Conservation (phyloP, 2,113 vertebrate genomes). For the Meles meles region DNA sequence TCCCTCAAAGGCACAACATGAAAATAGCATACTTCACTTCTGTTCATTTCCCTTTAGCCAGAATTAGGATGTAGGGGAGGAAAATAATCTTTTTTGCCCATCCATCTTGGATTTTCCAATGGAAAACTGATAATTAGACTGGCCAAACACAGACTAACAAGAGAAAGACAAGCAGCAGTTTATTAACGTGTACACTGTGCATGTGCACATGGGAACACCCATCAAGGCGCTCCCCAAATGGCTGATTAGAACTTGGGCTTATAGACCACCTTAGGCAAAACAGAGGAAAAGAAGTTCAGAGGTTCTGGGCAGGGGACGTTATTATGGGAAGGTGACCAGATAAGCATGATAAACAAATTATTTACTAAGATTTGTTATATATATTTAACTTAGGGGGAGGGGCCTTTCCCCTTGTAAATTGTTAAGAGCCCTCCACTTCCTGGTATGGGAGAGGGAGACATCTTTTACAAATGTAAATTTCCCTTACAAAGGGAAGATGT, state of each 20-base stretch:
- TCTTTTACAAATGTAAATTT: not conserved
- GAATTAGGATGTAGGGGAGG: not conserved
- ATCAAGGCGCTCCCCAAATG: not conserved
- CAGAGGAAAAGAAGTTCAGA: not conserved
- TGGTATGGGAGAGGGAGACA: not conserved
- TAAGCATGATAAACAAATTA: not conserved
- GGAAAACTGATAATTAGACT: not conserved
- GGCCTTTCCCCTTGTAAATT: not conserved
- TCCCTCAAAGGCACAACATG: not conserved
- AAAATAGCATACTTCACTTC: not conserved
- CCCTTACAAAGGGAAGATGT: not conserved
- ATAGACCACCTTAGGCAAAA: not conserved
- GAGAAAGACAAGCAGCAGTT: not conserved
- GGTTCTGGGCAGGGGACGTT: not conserved
- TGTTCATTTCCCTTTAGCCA: not conserved
- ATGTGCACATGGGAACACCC: rapidly evolving
- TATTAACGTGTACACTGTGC: not conserved
- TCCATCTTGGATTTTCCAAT: not conserved
- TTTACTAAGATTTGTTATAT: not conserved
- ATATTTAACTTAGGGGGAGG: not conserved
- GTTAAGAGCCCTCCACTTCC: not conserved
- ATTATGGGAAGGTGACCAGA: not conserved
- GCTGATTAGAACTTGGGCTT: not conserved
- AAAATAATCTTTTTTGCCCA: not conserved
- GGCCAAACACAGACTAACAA: not conserved